Base-by-base conservation (phyloP, 2,888 invertebrate genomes). In the Ophion obscuratus region DNA sequence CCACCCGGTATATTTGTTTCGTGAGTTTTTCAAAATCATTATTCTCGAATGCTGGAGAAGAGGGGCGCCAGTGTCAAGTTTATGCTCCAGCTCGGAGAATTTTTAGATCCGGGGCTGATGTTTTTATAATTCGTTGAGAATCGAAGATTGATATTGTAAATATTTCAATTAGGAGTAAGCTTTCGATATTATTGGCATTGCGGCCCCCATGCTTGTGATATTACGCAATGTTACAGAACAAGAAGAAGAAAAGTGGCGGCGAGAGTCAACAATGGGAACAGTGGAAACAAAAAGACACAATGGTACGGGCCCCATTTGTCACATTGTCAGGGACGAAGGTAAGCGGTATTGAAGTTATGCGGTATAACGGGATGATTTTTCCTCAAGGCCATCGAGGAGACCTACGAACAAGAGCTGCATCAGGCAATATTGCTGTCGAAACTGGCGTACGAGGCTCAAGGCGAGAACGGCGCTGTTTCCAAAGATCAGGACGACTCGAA, bases 391-490 rank as follows among this genome's bases (percentile, higher is more conserved):
- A 90, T 93, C 24, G 93, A 93, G 87, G 92, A 93, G 89, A 90
- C 91, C 5, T 96, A 95, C 91, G 95, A 95, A 88, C 94, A 95
- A 89, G 95, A 96, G 83, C 90, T 96, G 31, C 95, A 95, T 87
- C 95, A 96, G 95, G 97, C 97, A 14, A 95, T 97, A 87, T 93
- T 97, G 47, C 94, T 97, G 77, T 97, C 97, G 7, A 97, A 97
- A 94, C 94, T 97, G 84, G 97, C 95, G 80, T 95, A 93, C 89
- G 92, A 93, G 89, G 90, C 91, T 47, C 90, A 92, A 82, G 75
- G 90, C 27, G 91, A 92, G 78, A 91, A 86, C 62, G 84, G 73
- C 6, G 47, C 27, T 6, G 70, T 83, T 27, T 85, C 88, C 17
- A 92, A 91, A 87, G 96, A 97, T 83, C 95, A 95, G 89, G 95